A percentile compares a stretch with the other conserved stretches of the same genome.
phyloP scores from a whole-genome alignment of 1,140 invertebrate species.

The Platyscapa corneri region DNA sequence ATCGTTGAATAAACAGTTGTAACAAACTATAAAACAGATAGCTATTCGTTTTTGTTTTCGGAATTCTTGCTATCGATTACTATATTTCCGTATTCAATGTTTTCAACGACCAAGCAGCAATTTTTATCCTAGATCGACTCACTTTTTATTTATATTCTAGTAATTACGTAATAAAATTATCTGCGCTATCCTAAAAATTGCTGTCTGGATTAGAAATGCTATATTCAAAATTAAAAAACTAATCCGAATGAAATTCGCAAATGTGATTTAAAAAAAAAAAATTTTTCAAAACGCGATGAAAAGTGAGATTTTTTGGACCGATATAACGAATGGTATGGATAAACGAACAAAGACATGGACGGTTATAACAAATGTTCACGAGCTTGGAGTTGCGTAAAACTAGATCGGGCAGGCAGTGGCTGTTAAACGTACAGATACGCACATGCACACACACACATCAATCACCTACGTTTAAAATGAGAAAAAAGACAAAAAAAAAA shows the following conservation, averaged over 20 bases:
- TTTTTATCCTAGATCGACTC: constrained; percentile 11
- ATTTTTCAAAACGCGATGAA: constrained; percentile 22
- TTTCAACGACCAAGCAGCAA: neutral
- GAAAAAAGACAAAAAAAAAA: constrained; percentile 2
- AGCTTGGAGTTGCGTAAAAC: constrained; percentile 21
- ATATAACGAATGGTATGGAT: constrained; percentile 20
- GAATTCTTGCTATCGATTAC: constrained; percentile 47
- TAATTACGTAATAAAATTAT: constrained; percentile 2
- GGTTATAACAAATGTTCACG: constrained; percentile 25
- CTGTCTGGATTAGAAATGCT: neutral
- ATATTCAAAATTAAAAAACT: neutral
- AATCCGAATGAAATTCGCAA: constrained; percentile 13
- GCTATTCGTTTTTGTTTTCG: constrained; percentile 42
- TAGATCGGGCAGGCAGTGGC: neutral
- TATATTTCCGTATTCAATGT: constrained; percentile 11
- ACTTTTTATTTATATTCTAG: neutral
- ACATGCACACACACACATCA: constrained; percentile 25
- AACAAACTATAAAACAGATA: constrained; percentile 10
- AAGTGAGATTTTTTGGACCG: constrained; percentile 42
- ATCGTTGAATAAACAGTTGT: constrained; percentile 2
- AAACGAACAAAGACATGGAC: neutral
- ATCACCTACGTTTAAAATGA: neutral
- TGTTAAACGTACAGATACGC: constrained; percentile 27
- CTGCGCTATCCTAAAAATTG: neutral
- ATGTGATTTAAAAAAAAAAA: no score